phyloP scores from a whole-genome alignment of 2,113 vertebrate species.

The Phalacrocorax pelagicus region DNA sequence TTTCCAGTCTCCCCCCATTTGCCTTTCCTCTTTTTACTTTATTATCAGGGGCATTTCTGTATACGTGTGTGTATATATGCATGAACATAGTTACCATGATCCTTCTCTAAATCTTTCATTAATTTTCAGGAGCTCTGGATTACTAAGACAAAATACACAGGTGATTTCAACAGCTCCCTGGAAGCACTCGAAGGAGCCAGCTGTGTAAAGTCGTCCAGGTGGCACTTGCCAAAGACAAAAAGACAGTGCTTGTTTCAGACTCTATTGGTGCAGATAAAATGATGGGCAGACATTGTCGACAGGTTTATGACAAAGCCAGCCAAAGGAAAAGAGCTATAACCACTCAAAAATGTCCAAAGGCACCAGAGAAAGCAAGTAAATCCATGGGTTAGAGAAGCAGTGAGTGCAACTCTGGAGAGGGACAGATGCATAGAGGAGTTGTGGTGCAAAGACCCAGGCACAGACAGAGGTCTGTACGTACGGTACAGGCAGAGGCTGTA shows the following conservation, averaged over 20 bases:
- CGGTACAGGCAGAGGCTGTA: not conserved
- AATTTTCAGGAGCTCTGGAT: not conserved
- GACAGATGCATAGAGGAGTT: rapidly evolving
- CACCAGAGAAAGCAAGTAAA: not conserved
- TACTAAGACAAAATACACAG: not conserved
- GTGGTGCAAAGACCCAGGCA: not conserved
- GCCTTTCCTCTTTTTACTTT: not conserved
- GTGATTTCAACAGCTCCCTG: not conserved
- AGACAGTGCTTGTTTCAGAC: not conserved
- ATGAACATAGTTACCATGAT: not conserved
- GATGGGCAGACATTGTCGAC: not conserved
- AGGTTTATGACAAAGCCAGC: not conserved
- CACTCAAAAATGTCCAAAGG: not conserved
- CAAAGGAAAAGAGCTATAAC: not conserved
- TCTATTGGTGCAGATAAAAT: not conserved
- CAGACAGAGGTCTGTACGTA: rapidly evolving
- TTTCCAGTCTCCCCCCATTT: not conserved
- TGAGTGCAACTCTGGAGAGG: rapidly evolving
- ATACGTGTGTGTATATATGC: not conserved
- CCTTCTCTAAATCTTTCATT: not conserved
- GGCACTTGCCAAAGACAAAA: not conserved
- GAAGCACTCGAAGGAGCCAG: not conserved
- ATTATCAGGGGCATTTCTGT: not conserved
- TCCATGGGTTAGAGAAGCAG: not conserved
- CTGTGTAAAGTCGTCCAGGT: not conserved